These are phyloP conservation scores for Psophia crepitans DNA, from an alignment of 2,113 vertebrate species.

Conservation along the genomic window DNA sequence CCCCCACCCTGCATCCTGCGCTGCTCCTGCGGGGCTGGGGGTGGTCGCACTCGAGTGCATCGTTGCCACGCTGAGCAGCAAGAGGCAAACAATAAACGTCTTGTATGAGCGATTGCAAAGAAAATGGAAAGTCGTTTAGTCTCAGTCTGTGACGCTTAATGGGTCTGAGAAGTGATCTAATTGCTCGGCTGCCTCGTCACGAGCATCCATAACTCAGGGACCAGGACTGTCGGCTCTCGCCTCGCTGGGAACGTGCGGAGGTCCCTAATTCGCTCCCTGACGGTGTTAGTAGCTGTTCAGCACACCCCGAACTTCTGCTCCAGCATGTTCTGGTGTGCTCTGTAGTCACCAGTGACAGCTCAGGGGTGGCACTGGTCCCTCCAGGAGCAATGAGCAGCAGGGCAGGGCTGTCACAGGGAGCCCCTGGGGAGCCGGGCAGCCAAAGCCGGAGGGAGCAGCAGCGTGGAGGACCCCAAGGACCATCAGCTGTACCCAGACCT, in stretches of 20 bases:
- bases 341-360: neutral
- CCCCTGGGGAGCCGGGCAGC: rapidly evolving
- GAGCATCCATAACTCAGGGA: conserved; percentile 9
- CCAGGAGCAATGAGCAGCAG: neutral
- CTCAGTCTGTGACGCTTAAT: neutral
- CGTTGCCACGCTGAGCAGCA: neutral
- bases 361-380: neutral
- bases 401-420: neutral
- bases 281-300: rapidly evolving
- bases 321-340: rapidly evolving
- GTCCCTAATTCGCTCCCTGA: neutral
- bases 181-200: neutral
- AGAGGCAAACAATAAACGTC: conserved; percentile 51
- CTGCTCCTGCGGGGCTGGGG: neutral
- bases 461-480: rapidly evolving
- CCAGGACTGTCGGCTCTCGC: rapidly evolving
- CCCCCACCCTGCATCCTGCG: rapidly evolving
- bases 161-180: conserved; percentile 30
- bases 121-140: neutral
- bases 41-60: neutral
- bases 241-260: neutral
- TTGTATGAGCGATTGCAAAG: conserved; percentile 59
- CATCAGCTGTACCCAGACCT: neutral
- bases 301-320: neutral
- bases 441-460: neutral